Percentiles rank a stretch among this genome's conserved stretches.
These are phyloP conservation scores for Chloropsis cyanopogon DNA, from an alignment of 2,113 vertebrate species.

Conservation along the genomic window DNA sequence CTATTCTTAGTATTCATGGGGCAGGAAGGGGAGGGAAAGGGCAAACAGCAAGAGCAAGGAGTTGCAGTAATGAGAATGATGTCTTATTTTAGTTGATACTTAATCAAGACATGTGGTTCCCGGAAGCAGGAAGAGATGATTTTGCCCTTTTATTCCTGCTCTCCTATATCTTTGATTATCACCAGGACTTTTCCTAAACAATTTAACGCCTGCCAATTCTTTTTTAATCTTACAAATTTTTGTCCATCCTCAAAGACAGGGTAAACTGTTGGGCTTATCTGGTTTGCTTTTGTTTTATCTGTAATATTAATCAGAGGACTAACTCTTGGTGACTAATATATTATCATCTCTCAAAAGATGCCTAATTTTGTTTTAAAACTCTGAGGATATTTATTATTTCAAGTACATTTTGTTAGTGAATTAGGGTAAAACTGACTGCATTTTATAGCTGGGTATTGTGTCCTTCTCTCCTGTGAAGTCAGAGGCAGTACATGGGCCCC, in stretches of 20 bases:
- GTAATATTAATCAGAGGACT: neutral
- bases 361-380: neutral
- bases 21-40: neutral
- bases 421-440: neutral
- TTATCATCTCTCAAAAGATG: neutral
- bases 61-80: neutral
- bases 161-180: neutral
- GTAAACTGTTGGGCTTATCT: neutral
- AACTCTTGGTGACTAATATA: neutral
- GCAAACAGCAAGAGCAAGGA: neutral
- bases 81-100: constrained; percentile 8
- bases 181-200: neutral
- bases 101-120: neutral
- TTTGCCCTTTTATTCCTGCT: neutral
- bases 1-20: neutral
- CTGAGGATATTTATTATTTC: neutral
- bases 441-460: neutral
- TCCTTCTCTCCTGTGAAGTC: neutral
- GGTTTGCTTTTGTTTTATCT: neutral
- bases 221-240: neutral
- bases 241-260: neutral
- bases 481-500: neutral
- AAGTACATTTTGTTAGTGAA: neutral
- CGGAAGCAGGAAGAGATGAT: constrained; percentile 8
- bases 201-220: neutral